These are phyloP conservation scores for Drosophila paulistorum DNA, from an alignment of 1,140 invertebrate species.

Conservation along the genomic window DNA sequence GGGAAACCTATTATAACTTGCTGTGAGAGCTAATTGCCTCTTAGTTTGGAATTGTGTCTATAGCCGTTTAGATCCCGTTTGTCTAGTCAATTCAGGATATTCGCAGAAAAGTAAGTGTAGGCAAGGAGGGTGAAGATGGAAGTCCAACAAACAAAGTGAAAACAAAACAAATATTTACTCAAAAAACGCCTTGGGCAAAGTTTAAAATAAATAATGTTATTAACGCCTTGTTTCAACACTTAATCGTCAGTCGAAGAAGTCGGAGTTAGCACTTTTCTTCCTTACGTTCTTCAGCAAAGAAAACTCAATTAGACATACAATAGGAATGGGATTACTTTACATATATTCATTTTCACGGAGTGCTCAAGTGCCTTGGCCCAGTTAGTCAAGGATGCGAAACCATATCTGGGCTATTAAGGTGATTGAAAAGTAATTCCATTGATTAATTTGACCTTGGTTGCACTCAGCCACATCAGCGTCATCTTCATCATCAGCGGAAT, in stretches of 20 bases:
- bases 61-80: neutral
- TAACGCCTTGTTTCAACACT: slow-evolving; percentile 34
- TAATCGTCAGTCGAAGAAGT: slow-evolving; percentile 29
- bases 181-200: neutral
- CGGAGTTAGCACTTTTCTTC: neutral
- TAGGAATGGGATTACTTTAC: slow-evolving; percentile 9
- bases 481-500: slow-evolving; percentile 16
- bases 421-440: slow-evolving; percentile 75
- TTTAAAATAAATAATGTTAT: neutral
- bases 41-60: slow-evolving; percentile 25
- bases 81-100: no score
- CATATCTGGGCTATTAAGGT: slow-evolving; percentile 35
- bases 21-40: neutral
- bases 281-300: neutral
- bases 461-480: slow-evolving; percentile 29
- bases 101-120: neutral
- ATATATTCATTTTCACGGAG: no score
- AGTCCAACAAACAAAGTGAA: neutral
- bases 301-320: slow-evolving; percentile 49
- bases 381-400: slow-evolving; percentile 53
- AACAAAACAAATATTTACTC: slow-evolving; percentile 11
- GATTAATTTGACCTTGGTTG: slow-evolving; percentile 46
- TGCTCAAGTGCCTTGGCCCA: slow-evolving; percentile 25
- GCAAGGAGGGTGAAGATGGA: neutral
- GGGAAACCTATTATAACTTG: neutral